A percentile compares a stretch with the other conserved stretches of the same genome.
phyloP scores from a whole-genome alignment of 2,888 invertebrate genomes.

The Catocala nupta region DNA sequence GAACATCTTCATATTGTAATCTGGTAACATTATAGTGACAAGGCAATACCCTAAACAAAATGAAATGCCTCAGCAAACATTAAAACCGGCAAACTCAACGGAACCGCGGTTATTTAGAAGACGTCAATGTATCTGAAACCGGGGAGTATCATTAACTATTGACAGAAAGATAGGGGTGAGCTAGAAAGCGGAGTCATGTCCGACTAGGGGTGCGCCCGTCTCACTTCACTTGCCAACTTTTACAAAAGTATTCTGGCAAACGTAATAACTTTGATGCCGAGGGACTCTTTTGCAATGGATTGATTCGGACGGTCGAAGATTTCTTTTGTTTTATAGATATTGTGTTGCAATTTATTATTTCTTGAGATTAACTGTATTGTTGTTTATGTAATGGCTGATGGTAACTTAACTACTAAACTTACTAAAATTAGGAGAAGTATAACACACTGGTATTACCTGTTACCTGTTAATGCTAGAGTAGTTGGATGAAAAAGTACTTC shows the following conservation, averaged over 20 bases:
- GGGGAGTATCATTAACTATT: conserved; percentile 66
- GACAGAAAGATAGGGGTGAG: conserved; percentile 57
- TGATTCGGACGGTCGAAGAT: not conserved
- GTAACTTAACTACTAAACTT: too few species aligned
- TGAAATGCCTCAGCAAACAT: conserved; percentile 3
- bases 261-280: conserved; percentile 12
- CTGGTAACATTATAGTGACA: not conserved
- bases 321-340: too few species aligned
- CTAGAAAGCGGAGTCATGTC: conserved; percentile 66
- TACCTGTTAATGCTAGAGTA: too few species aligned
- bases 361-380: too few species aligned
- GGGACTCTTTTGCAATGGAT: conserved; percentile 8
- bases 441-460: too few species aligned
- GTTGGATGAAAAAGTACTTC: too few species aligned
- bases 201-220: conserved; percentile 46
- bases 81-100: conserved; percentile 22
- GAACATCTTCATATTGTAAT: too few species aligned
- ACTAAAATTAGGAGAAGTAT: too few species aligned
- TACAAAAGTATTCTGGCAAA: conserved; percentile 29
- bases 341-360: too few species aligned
- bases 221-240: conserved; percentile 32
- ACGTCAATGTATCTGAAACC: conserved; percentile 48
- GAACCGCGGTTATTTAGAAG: conserved; percentile 48
- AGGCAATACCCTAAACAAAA: conserved; percentile 13
- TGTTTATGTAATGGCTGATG: too few species aligned